Percentiles rank a stretch among this genome's conserved stretches.
These are phyloP conservation scores for Tachyglossus aculeatus DNA, from an alignment of 2,797 vertebrate genomes.

Conservation along the genomic window DNA sequence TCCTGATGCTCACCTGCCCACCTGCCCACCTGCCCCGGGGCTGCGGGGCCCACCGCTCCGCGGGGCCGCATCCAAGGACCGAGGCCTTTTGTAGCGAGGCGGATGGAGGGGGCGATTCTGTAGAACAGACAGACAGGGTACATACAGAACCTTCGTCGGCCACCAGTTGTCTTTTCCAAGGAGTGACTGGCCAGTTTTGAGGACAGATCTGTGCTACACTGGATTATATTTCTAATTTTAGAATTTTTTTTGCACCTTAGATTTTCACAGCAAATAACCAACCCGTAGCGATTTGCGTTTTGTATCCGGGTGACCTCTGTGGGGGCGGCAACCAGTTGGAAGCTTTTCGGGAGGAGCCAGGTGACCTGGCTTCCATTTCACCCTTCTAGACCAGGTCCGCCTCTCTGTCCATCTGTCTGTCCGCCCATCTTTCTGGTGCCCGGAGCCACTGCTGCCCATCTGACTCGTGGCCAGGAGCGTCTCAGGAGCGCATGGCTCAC, in stretches of 20 bases:
- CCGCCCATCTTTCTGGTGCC: slow-evolving; percentile 41
- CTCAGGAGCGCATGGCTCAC: no score
- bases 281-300: slow-evolving; percentile 70
- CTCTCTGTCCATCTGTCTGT: slow-evolving; percentile 6
- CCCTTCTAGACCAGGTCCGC: slow-evolving; percentile 37
- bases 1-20: slow-evolving; percentile 89
- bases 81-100: slow-evolving; percentile 88
- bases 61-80: no score
- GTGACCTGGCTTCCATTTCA: slow-evolving; percentile 41
- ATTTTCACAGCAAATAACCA: slow-evolving; percentile 65
- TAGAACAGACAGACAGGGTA: no score
- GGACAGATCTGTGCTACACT: slow-evolving; percentile 78
- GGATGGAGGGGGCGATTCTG: no score
- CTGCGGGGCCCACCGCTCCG: no score
- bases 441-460: slow-evolving; percentile 20
- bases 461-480: no score
- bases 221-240: slow-evolving; percentile 67
- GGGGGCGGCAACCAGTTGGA: slow-evolving; percentile 53
- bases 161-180: slow-evolving; percentile 72
- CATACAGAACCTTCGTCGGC: slow-evolving; percentile 75
- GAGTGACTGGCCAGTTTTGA: slow-evolving; percentile 82
- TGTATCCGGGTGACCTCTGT: slow-evolving; percentile 67
- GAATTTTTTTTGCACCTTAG: slow-evolving; percentile 71
- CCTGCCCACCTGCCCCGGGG: no score
- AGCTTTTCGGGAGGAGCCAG: slow-evolving; percentile 48